Base-by-base conservation (phyloP, 2,797 vertebrate species). In the Lutjanus campechanus region DNA sequence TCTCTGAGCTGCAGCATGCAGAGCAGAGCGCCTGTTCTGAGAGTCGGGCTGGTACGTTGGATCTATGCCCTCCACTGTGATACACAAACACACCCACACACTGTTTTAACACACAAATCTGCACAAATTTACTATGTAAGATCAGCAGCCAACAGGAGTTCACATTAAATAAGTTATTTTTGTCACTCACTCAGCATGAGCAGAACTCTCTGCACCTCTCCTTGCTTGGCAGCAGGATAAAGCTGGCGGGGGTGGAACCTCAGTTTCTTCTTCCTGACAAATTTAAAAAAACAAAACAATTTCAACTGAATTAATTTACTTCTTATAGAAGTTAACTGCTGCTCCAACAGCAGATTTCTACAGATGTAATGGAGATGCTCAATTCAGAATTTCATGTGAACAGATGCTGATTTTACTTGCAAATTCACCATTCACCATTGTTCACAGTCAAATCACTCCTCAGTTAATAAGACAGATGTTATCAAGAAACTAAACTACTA, bases 201-300 rank as follows among this genome's bases (percentile, higher is more conserved):
- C 84, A 98, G 93, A 62, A 98, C 97, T 70, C 96, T 95, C 91
- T 97, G 97, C n/a, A 96, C 96, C 69, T 98, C 97, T 0, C 97
- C 97, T 87, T 97, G 97, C 71, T 98, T 98, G 83, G 97, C 96
- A 0, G 97, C 97, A 5, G 97, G 96, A 84, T 98, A 98, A 9
- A 98, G 93, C 86, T 98, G 97, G 6, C 97, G 95, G 0, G 97
- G 97, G 88, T 98, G 97, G 91, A 98, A 98, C 16, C 97, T 93
- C 63, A 98, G 93, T 81, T 98, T 98, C 94, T 98, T 98, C 84
- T 96, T 95, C 92, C 95, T 96, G 84, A 47, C 15, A 54, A 85
- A 83, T 61, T 25, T 3, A 25, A 25, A 25, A 25, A 82, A 65
- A 87, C 79, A 51, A 15, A 76, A 49, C 1, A 59, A 11, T 58